phyloP scores from a whole-genome alignment of 2,113 vertebrate species.

The Eurystomus gularis region DNA sequence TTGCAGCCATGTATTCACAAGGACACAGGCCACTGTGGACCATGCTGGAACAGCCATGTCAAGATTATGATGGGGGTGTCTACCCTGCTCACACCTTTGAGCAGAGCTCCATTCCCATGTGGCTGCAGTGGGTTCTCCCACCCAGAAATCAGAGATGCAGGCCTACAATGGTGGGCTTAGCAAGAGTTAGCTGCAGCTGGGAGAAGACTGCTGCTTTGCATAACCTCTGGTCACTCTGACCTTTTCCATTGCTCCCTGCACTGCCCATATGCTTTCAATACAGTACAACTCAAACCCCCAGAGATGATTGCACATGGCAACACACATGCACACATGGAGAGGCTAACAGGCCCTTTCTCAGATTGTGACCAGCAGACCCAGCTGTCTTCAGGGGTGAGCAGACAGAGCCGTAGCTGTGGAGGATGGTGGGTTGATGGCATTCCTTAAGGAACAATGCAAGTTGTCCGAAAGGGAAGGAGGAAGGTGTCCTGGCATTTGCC shows the following conservation, averaged over 20 bases:
- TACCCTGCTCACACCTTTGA: not conserved
- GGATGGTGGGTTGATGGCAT: fast-evolving
- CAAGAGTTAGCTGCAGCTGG: not conserved
- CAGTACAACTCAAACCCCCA: not conserved
- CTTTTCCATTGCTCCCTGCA: not conserved
- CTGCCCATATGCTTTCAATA: not conserved
- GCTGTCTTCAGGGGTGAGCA: not conserved
- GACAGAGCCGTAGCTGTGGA: not conserved
- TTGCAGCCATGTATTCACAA: not conserved
- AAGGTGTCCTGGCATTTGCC: not conserved
- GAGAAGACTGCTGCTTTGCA: not conserved
- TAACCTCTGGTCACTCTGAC: not conserved
- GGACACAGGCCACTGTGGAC: not conserved
- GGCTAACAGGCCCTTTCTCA: not conserved
- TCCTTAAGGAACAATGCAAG: not conserved
- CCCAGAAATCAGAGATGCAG: not conserved
- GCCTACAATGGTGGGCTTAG: not conserved
- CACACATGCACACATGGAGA: not conserved
- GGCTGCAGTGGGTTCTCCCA: not conserved
- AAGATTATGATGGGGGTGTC: not conserved
- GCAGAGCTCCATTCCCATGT: not conserved
- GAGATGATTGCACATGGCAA: not conserved
- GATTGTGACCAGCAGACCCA: not conserved
- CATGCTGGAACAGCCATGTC: not conserved
- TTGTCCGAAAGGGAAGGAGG: not conserved